These are phyloP conservation scores for Bradypodion pumilum DNA, from an alignment of 2,797 vertebrate genomes.

Conservation along the genomic window DNA sequence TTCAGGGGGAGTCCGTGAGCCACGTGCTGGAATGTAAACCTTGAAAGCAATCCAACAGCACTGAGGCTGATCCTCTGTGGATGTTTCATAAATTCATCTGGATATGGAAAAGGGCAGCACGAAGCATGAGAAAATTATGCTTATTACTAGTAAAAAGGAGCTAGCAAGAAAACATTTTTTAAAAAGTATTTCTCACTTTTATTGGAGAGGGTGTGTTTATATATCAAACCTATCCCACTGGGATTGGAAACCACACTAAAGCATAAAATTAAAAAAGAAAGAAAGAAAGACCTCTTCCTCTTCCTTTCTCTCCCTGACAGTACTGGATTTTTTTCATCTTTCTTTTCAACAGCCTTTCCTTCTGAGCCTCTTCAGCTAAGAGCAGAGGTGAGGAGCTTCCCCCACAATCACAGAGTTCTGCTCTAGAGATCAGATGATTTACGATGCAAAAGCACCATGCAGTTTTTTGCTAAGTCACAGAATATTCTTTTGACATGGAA, in stretches of 20 bases:
- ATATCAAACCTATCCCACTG: background rate
- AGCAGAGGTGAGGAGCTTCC: background rate
- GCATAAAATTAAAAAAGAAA: background rate
- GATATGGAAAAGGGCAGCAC: background rate
- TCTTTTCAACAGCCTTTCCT: background rate
- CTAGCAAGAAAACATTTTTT: background rate
- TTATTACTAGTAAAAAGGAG: background rate
- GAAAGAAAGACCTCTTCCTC: no score
- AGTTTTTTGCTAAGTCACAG: background rate
- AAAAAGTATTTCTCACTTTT: background rate
- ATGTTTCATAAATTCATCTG: background rate
- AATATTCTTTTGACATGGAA: slow-evolving; percentile 18
- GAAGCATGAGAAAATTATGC: background rate
- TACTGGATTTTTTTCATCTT: background rate
- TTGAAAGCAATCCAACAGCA: background rate
- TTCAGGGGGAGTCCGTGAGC: no score
- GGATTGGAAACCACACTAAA: background rate
- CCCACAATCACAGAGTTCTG: rapidly evolving
- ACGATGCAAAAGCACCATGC: slow-evolving; percentile 21
- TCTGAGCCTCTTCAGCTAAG: slow-evolving; percentile 6
- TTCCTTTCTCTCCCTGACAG: background rate
- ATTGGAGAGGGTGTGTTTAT: background rate
- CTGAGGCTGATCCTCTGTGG: background rate
- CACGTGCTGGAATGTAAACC: no score
- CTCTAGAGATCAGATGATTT: slow-evolving; percentile 18